Base-by-base conservation (phyloP, 1,140 invertebrate species). In the Neodiprion lecontei region DNA sequence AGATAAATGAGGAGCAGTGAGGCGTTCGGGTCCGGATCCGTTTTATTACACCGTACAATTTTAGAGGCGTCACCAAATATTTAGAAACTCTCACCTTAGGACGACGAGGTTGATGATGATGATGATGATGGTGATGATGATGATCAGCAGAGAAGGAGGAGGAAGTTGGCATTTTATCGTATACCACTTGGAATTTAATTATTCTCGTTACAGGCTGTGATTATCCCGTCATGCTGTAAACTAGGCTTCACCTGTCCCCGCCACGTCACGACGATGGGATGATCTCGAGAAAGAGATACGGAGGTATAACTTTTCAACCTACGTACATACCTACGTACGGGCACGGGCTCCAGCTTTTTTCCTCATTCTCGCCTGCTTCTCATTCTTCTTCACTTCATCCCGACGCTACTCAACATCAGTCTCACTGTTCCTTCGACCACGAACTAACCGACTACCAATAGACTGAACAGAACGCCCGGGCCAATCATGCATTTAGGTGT, bases 401-500 rank as follows among this genome's bases (percentile, higher is more conserved):
- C 72, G 69, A 47, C 65, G 21, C 14, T 40, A 40, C 28, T 40
- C 28, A 40, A 40, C 28, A 40, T 40, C 28, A 72, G 69, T 69
- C 70, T 65, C 61, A 28, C 17, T 40, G 65, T 50, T 48, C 72
- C 23, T 21, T 70, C 21, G 28, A 61, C n/a, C 47, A 50, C 48
- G 14, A 48, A 67, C 66, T 48, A n/a, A 65, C 50, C 28, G 71
- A 47, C 47, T 40, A 48, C 61, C 68, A 72, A 75, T 68, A 67
- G 65, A 14, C 66, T 61, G 74, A 74, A 74, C 73, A 77, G 65
- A 65, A 48, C 66, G 73, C 68, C 53, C 69, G 76, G 69, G 76
- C 78, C 48, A 79, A 80, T 81, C 81, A 78, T 80, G 73, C 81
- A 78, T 83, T 84, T 81, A 84, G 84, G 83, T 85, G 83, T 84